These are phyloP conservation scores for Scaeva pyrastri DNA, from an alignment of 2,888 invertebrate genomes.

Conservation along the genomic window DNA sequence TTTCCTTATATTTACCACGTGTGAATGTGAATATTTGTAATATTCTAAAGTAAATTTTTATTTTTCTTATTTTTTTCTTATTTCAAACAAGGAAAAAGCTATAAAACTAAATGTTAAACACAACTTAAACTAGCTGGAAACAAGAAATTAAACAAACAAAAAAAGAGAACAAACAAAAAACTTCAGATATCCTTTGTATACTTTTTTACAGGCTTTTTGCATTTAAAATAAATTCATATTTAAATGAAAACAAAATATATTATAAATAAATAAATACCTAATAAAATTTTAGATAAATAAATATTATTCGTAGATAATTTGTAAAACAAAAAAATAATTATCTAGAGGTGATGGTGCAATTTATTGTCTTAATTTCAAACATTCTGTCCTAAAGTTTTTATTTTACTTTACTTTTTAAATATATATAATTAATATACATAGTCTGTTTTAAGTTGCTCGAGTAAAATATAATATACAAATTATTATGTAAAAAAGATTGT, in stretches of 20 bases:
- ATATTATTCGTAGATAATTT: slow-evolving; percentile 66
- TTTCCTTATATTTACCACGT: slow-evolving; percentile 24
- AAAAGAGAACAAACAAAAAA: slow-evolving; percentile 17
- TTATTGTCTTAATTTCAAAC: slow-evolving; percentile 71
- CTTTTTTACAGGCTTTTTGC: slow-evolving; percentile 76
- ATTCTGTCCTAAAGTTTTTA: slow-evolving; percentile 68
- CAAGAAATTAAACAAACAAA: slow-evolving; percentile 20
- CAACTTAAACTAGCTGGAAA: slow-evolving; percentile 27
- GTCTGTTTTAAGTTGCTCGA: slow-evolving; percentile 4
- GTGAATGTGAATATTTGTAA: slow-evolving; percentile 48
- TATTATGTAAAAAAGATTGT: slow-evolving; percentile 30
- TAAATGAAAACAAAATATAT: slow-evolving; percentile 40
- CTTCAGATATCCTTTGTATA: slow-evolving; percentile 75
- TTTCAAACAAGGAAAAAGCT: slow-evolving; percentile 21
- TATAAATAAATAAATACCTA: slow-evolving; percentile 35
- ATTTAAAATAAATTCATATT: slow-evolving; percentile 59
- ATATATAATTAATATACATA: background rate
- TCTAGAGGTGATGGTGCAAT: slow-evolving; percentile 77
- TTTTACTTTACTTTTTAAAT: background rate
- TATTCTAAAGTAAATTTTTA: slow-evolving; percentile 25
- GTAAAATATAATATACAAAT: slow-evolving; percentile 10
- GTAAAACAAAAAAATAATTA: slow-evolving; percentile 54
- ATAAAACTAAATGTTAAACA: slow-evolving; percentile 40
- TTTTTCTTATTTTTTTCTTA: slow-evolving; percentile 3
- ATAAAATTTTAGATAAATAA: slow-evolving; percentile 64